Conservation (phyloP, 2,113 vertebrate genomes). For the Mobula birostris region DNA sequence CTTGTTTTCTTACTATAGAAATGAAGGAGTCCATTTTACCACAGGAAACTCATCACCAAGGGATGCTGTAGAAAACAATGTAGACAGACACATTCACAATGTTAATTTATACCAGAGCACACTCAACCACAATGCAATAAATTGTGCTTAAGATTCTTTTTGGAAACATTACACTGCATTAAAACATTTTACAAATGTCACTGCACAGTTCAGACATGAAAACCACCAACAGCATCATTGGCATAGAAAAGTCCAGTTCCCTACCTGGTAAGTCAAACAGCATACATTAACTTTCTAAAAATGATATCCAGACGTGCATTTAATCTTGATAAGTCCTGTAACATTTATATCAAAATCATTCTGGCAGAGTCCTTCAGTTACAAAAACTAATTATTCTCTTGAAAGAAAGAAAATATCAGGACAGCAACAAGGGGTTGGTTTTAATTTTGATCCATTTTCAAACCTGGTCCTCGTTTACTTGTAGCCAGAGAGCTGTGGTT, state of each 20-base stretch:
- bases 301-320: neutral
- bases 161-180: neutral
- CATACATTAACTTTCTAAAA: slow-evolving; percentile 1
- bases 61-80: neutral
- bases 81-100: neutral
- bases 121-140: neutral
- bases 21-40: neutral
- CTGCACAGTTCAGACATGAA: slow-evolving; percentile 13
- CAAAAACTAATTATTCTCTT: neutral
- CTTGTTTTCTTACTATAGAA: neutral
- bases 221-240: slow-evolving; percentile 21
- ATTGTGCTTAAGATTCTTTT: neutral
- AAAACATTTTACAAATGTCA: slow-evolving; percentile 24
- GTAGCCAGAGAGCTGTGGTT: neutral
- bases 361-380: neutral
- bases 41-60: neutral
- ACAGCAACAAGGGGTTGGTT: neutral
- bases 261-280: neutral
- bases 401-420: neutral
- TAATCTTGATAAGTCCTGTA: neutral
- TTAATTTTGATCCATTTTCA: neutral
- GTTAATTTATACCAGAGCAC: neutral
- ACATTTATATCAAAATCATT: neutral
- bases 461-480: neutral
- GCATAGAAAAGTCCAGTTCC: neutral